Percentiles rank a stretch among this genome's conserved stretches.
Evolutionary conservation across 2,888 invertebrate genomes (phyloP).

Genomic region (Thymelicus lineola): DNA sequence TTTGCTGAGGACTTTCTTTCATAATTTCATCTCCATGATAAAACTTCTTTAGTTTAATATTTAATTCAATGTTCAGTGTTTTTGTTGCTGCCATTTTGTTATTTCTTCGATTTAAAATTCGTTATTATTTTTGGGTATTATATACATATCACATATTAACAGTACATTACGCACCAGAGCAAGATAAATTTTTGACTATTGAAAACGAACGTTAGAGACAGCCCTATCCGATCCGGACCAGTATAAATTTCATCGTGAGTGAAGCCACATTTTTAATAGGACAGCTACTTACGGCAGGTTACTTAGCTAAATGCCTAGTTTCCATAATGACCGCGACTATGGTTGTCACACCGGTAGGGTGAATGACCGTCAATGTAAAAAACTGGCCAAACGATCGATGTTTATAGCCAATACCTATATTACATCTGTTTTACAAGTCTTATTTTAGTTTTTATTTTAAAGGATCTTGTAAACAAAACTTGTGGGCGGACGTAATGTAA

Average conservation of each 20-base stretch:
- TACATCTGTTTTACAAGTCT: not conserved
- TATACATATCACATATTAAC: no score
- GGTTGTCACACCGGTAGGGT: constrained; percentile 42
- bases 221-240: not conserved
- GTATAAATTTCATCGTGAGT: constrained; percentile 20
- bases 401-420: constrained; percentile 19
- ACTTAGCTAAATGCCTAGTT: constrained; percentile 45
- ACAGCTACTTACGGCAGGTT: constrained; percentile 33
- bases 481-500: no score
- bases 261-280: constrained; percentile 29
- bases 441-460: not conserved
- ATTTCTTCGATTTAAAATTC: no score
- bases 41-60: no score
- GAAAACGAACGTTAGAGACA: not conserved
- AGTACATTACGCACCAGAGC: no score
- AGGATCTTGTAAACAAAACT: constrained; percentile 21
- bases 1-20: no score
- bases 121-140: no score
- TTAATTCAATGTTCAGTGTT: no score
- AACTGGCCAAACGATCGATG: constrained; percentile 7
- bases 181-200: no score
- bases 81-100: no score
- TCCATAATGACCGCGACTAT: constrained; percentile 42
- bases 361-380: constrained; percentile 40
- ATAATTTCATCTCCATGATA: no score